A percentile compares a stretch with the other conserved stretches of the same genome.
phyloP scores from a whole-genome alignment of 2,113 vertebrate genomes.

The Corythoichthys intestinalis region DNA sequence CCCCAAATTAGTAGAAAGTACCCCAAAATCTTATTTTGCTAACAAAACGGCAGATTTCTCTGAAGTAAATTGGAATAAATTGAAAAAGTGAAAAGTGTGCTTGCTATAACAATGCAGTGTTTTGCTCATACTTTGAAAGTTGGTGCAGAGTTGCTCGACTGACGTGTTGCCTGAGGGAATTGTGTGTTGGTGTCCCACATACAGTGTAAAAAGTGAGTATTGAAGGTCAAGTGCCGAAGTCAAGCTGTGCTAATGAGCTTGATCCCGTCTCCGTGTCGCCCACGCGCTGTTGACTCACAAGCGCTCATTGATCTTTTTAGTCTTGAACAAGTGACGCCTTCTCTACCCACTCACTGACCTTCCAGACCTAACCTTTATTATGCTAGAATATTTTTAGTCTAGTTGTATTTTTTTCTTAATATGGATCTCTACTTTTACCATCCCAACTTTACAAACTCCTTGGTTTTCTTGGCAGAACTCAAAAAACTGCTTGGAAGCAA shows the following conservation, averaged over 20 bases:
- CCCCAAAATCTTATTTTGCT: too few relatives aligned
- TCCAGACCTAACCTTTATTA: slow-evolving; percentile 17
- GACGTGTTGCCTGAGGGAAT: too few relatives aligned
- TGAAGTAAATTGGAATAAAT: too few relatives aligned
- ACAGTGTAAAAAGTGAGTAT: background rate
- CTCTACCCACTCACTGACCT: slow-evolving; percentile 33
- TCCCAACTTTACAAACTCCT: slow-evolving; percentile 17
- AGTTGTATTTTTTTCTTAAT: background rate
- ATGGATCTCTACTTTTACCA: slow-evolving; percentile 9
- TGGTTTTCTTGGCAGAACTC: background rate
- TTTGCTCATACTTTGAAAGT: too few relatives aligned
- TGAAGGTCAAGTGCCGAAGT: slow-evolving; percentile 44
- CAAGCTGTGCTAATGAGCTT: slow-evolving; percentile 58
- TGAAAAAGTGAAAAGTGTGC: too few relatives aligned
- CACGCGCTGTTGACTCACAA: slow-evolving; percentile 39
- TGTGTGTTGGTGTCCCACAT: background rate
- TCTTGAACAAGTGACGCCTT: slow-evolving; percentile 26
- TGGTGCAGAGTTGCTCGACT: too few relatives aligned
- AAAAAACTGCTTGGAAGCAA: too few relatives aligned
- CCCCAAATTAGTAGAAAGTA: too few relatives aligned
- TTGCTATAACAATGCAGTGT: too few relatives aligned
- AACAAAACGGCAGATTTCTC: too few relatives aligned
- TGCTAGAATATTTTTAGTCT: slow-evolving; percentile 20
- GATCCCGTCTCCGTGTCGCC: slow-evolving; percentile 41
- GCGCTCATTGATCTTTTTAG: slow-evolving; percentile 46